phyloP scores from a whole-genome alignment of 2,113 vertebrate species.

The Pimephales promelas region DNA sequence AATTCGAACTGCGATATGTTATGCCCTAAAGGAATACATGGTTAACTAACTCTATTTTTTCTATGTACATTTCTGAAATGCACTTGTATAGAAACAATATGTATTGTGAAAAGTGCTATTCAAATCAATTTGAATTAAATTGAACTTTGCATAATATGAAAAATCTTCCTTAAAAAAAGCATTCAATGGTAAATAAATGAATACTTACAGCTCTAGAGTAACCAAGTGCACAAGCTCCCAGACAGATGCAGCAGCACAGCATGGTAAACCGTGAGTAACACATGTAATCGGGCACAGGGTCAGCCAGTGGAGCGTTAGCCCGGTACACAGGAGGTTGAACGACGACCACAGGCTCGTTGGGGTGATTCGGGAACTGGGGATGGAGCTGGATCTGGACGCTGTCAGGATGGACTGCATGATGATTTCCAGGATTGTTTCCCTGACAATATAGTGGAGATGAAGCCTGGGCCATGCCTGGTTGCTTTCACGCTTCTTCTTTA shows the following conservation, averaged over 20 bases:
- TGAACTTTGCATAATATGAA: background rate
- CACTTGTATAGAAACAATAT: too few relatives aligned
- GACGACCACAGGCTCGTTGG: background rate
- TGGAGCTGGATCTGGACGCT: background rate
- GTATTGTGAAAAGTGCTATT: too few relatives aligned
- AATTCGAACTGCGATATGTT: too few relatives aligned
- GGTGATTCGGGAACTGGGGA: background rate
- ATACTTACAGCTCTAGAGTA: background rate
- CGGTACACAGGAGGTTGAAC: background rate
- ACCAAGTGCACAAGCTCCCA: background rate
- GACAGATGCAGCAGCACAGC: background rate
- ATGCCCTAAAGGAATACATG: too few relatives aligned
- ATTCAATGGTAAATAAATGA: background rate
- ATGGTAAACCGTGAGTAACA: background rate
- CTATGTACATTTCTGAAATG: too few relatives aligned
- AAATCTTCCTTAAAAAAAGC: background rate
- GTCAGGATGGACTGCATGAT: background rate
- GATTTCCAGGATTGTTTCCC: background rate
- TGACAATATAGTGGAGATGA: background rate
- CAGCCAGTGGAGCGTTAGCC: background rate
- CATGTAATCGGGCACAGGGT: constrained; percentile 15
- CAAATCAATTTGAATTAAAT: too few relatives aligned
- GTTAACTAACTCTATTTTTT: too few relatives aligned
- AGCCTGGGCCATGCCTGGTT: background rate
- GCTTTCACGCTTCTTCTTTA: background rate